Base-by-base conservation (phyloP, 2,888 invertebrate genomes). In the Diplazon laetatorius region DNA sequence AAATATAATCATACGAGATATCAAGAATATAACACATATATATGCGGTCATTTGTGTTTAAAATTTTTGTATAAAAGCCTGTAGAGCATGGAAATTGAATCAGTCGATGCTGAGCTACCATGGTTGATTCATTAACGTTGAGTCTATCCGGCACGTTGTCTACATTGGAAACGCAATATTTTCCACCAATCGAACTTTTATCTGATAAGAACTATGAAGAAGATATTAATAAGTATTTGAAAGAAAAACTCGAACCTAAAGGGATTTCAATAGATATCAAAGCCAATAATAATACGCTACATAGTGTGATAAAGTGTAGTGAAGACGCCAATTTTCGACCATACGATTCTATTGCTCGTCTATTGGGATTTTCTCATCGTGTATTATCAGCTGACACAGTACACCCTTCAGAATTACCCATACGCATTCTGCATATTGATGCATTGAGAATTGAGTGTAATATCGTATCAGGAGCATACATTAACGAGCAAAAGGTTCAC, bases 111-210 rank as follows among this genome's bases (percentile, higher is more conserved):
- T 18, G 46, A 62, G 20, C 37, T 37, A 72, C 72, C 68, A 80
- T 81, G 68, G 57, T 44, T 30, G 68, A 73, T n/a, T 84, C 86
- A 35, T 72, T 82, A 14, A 87, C 86, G 18, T 75, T 87, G 22
- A 86, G 84, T 16, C 57, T 87, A 18, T 84, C 63, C 39, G 85
- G 85, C 22, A 82, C 76, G 16, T 74, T 76, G 5, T 85, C 81
- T 14, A 71, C 80, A 48, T 75, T 87, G 14, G 80, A 77, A 42
- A 74, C 80, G 22, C 74, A 84, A 65, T 85, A 83, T 76, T 86
- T 82, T 63, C 83, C 85, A 6, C 83, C 85, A 1, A 84, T 87
- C 65, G 84, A 85, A 60, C 63, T 86, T 20, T 75, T 81, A 42
- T 12, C 68, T 20, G 59, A 55, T 39, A 78, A 80, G 50, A 78